phyloP scores from a whole-genome alignment of 2,113 vertebrate species.

The Tursiops truncatus region DNA sequence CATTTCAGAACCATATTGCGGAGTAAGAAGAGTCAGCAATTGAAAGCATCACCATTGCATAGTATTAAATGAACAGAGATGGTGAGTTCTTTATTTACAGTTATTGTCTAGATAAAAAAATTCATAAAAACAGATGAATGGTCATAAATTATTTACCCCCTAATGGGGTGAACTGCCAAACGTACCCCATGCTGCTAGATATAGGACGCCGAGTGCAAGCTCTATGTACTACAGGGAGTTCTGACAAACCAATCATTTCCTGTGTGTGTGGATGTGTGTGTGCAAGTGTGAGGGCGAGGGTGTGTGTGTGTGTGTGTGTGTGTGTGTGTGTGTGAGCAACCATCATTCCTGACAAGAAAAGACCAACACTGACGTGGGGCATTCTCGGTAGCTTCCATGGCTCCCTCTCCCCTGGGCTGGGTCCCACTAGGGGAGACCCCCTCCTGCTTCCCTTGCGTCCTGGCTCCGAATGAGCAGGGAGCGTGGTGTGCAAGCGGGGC shows the following conservation, averaged over 20 bases:
- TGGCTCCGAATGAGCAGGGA: conserved; percentile 67
- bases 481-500: background rate
- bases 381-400: background rate
- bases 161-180: conserved; percentile 95
- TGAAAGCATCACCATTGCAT: conserved; percentile 99
- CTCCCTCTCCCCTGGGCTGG: conserved; percentile 66
- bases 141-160: conserved; percentile 97
- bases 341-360: conserved; percentile 86
- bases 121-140: conserved; percentile 99
- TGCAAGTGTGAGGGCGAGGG: background rate
- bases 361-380: conserved; percentile 45
- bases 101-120: conserved; percentile 99
- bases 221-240: conserved; percentile 94
- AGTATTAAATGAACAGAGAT: conserved; percentile 99
- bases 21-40: conserved; percentile 90
- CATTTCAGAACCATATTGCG: conserved; percentile 94
- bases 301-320: background rate
- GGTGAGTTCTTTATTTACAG: conserved; percentile 99
- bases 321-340: conserved; percentile 72
- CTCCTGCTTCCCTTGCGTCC: conserved; percentile 79
- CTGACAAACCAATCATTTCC: conserved; percentile 86
- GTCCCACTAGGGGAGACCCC: conserved; percentile 82
- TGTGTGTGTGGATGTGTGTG: background rate
- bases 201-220: conserved; percentile 94
- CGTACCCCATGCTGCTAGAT: conserved; percentile 98